Evolutionary conservation across 2,113 vertebrate species (phyloP).

Genomic region (Dicrurus megarhynchus): DNA sequence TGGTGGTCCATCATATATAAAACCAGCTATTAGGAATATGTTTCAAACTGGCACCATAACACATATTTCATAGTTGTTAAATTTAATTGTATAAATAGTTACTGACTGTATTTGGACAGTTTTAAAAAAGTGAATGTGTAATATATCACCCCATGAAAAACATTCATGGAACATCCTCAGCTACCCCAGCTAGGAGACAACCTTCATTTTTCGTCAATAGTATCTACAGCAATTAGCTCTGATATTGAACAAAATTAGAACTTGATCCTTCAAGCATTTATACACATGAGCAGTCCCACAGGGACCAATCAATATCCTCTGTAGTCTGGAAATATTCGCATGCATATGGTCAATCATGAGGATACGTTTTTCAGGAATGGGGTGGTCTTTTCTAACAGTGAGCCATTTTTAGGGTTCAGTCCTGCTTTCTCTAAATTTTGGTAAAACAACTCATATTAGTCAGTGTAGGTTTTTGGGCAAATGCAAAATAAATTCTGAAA

Average conservation of each 20-base stretch:
- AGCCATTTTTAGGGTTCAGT: background rate
- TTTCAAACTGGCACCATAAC: conserved; percentile 9
- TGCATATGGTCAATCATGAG: background rate
- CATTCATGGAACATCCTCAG: background rate
- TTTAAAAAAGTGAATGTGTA: background rate
- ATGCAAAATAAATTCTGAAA: background rate
- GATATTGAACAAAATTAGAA: conserved; percentile 44
- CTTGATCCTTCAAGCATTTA: conserved; percentile 24
- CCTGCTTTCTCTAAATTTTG: background rate
- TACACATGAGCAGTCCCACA: background rate
- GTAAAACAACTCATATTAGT: background rate
- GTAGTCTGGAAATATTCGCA: background rate
- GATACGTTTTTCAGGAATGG: background rate
- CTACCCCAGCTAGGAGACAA: background rate
- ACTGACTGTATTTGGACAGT: background rate
- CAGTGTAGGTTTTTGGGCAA: background rate
- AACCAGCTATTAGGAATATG: conserved; percentile 34
- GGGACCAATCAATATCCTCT: conserved; percentile 8
- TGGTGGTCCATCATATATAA: conserved; percentile 30
- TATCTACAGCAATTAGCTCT: conserved; percentile 29
- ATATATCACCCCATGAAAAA: background rate
- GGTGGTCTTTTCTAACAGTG: background rate
- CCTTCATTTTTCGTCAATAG: background rate
- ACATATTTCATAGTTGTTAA: conserved; percentile 38
- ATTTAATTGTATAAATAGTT: conserved; percentile 43